A percentile compares a stretch with the other conserved stretches of the same genome.
Conservation (phyloP, 2,797 vertebrate species). For the Sebastes miniatus region DNA sequence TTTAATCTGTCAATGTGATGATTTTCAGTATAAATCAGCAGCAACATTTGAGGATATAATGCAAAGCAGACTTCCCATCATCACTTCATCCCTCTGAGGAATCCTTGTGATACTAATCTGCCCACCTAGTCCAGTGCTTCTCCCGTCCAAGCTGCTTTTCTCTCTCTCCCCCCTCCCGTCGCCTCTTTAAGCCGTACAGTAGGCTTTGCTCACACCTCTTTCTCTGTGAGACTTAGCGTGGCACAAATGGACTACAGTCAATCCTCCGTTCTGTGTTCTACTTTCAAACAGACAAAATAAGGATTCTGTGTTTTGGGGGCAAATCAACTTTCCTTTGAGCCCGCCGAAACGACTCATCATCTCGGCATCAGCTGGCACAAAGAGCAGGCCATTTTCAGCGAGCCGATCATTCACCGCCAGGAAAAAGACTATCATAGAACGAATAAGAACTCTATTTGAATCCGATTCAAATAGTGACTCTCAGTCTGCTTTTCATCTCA, state of each 20-base stretch:
- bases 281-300: slow-evolving; percentile 60
- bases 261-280: slow-evolving; percentile 38
- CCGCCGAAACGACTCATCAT: slow-evolving; percentile 60
- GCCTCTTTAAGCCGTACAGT: slow-evolving; percentile 44
- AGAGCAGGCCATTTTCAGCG: slow-evolving; percentile 56
- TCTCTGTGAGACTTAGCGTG: slow-evolving; percentile 38
- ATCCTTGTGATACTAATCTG: slow-evolving; percentile 70
- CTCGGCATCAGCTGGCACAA: slow-evolving; percentile 68
- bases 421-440: slow-evolving; percentile 75
- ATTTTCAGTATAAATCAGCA: slow-evolving; percentile 39
- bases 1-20: slow-evolving; percentile 19
- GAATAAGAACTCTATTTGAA: slow-evolving; percentile 61
- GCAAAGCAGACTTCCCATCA: slow-evolving; percentile 61
- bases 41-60: slow-evolving; percentile 64
- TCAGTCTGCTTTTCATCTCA: slow-evolving; percentile 67
- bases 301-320: slow-evolving; percentile 64
- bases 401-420: slow-evolving; percentile 63
- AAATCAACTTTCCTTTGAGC: slow-evolving; percentile 74
- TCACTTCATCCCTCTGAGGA: slow-evolving; percentile 71
- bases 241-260: slow-evolving; percentile 43
- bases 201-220: slow-evolving; percentile 58
- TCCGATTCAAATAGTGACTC: slow-evolving; percentile 66
- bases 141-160: slow-evolving; percentile 57
- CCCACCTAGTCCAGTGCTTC: slow-evolving; percentile 44
- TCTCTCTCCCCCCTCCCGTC: background rate